phyloP scores from a whole-genome alignment of 2,797 vertebrate genomes.

The Mormyrops attenuatus region DNA sequence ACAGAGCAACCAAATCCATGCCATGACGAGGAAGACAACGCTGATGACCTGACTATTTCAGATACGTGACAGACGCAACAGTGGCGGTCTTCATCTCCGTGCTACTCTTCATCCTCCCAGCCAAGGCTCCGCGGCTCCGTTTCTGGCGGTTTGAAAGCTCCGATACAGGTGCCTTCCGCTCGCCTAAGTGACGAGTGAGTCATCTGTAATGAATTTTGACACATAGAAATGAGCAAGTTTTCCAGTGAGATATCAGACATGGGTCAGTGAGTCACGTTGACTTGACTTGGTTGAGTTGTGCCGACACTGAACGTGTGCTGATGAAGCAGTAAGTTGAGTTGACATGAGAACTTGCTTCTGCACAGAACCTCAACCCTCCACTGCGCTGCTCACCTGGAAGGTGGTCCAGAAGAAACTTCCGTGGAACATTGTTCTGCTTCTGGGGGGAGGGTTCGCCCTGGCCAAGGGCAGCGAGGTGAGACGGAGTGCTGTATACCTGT shows the following conservation, averaged over 20 bases:
- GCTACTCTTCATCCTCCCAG: constrained; percentile 80
- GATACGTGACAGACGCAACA: constrained; percentile 79
- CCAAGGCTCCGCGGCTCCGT: constrained; percentile 66
- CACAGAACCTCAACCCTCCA: constrained; percentile 42
- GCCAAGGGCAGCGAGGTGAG: constrained; percentile 80
- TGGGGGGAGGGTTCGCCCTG: constrained; percentile 86
- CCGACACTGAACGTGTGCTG: not conserved
- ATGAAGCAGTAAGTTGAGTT: not conserved
- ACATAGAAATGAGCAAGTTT: not conserved
- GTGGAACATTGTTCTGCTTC: constrained; percentile 80
- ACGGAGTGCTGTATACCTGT: not conserved
- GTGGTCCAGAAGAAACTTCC: constrained; percentile 80
- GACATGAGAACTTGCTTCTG: constrained; percentile 24
- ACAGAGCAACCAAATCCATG: not conserved
- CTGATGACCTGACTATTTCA: constrained; percentile 38
- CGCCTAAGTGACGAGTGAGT: not conserved
- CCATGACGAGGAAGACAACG: not conserved
- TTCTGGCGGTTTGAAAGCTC: constrained; percentile 49
- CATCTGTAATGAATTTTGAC: not conserved
- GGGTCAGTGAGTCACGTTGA: not conserved
- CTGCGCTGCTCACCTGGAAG: constrained; percentile 78
- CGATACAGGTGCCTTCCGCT: constrained; percentile 61
- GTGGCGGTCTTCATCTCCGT: constrained; percentile 70
- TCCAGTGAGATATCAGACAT: not conserved
- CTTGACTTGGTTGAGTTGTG: not conserved